Evolutionary conservation across 2,888 invertebrate species (phyloP), one percentile per base, ranked within the genome.

Genomic region (Drosophila percnosoma): DNA sequence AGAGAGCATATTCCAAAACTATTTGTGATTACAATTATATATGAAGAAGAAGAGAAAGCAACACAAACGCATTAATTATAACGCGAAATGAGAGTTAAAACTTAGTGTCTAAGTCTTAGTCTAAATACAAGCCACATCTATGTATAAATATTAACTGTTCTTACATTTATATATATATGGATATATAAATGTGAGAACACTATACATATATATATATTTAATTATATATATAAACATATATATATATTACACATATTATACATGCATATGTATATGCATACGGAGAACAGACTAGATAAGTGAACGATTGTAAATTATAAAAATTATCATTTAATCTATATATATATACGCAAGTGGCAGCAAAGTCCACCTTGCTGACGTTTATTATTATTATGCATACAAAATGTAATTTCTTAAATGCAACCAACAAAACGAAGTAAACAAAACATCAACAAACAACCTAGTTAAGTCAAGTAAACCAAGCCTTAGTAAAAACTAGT

Each of bases 401-500:
- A 61, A 73, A 62, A 67, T 73, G 69, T 80, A 75, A 83, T 80
- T 82, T 83, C 82, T 68, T 73, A 75, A 76, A 76, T 74, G 68
- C 51, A 67, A 74, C 62, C 75, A 79, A 70, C 45, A 68, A 65
- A 81, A 68, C 64, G 62, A 63, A 60, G 53, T 62, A 82, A 73
- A 77, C 29, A 64, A 78, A 59, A 62, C 73, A 80, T 63, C 54
- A 68, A 75, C 57, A 57, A 60, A 51, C 51, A 75, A 63, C 63
- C 54, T 82, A 84, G 83, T 78, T 88, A 86, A 86, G 87, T 84
- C 78, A 79, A 79, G 79, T 86, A 87, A 88, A 76, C 77, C 82
- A 88, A 88, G 82, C 83, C 88, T 86, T 85, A 86, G 83, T 88
- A 88, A 87, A 82, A 87, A 84, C 78, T 87, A 87, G 89, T 73